Base-by-base conservation (phyloP, 2,888 invertebrate genomes). In the Toxonevra muliebris region DNA sequence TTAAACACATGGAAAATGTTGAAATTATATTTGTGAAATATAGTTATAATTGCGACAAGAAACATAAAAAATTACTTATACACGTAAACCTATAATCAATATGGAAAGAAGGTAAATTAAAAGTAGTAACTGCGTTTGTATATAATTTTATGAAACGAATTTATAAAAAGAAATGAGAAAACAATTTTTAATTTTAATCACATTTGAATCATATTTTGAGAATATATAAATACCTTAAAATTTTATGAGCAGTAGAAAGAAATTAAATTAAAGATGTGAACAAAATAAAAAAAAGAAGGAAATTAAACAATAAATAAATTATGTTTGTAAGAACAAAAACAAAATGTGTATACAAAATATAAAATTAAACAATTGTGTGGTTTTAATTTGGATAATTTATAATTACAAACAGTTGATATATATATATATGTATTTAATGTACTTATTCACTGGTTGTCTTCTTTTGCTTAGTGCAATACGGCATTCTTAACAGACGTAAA, bases 31-130 rank as follows among this genome's bases (percentile, higher is more conserved):
- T n/a, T n/a, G 12, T 48, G 48, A 48, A 63, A 45, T 61, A 61
- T 66, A 61, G 61, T 66, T 61, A 66, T 50, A 52, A 66, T 66
- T 61, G 61, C 61, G 57, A 61, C 42, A 57, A 52, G 45, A 12
- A 42, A 69, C 59, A 67, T 59, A 67, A 65, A 71, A 68, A 43
- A 68, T 69, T 70, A 71, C 70, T 69, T 70, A 73, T 69, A 70
- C 68, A 67, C 68, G 69, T 70, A 70, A 69, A 69, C 71, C 69
- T 70, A 70, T 67, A 69, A 70, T 69, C 67, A 70, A 69, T 69
- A 71, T 67, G 61, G 48, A 64, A 62, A 61, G 59, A 52, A 65
- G 48, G 50, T 61, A 61, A 69, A 69, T 57, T 62, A 66, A 62
- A 48, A 48, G 48, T 15, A 48, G 12, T n/a, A 48, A 48, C 48